Percentiles rank a stretch among this genome's conserved stretches.
Conservation (phyloP, 2,113 vertebrate species). For the Felis catus region F.catus_Fca126_mat1.0 CM031416.1:35708001-35708500, state of each 20-base stretch:
- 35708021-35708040: too few species aligned
- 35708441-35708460: not conserved
- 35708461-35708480: conserved; percentile 5
- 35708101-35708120: not conserved
- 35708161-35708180: not conserved
- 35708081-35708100: not conserved
- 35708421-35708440: not conserved
- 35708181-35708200: not conserved
- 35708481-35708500: not conserved
- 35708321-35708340: not conserved
- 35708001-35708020: too few species aligned
- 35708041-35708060: not conserved
- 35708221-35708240: not conserved
- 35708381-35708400: not conserved
- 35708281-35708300: not conserved
- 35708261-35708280: not conserved
- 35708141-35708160: not conserved
- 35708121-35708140: not conserved
- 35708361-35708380: not conserved
- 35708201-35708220: not conserved
- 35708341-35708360: not conserved
- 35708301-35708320: not conserved
- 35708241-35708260: not conserved
- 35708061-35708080: not conserved
- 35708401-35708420: not conserved